Conservation (phyloP, 2,797 vertebrate genomes). For the Pyrocephalus nanus region DNA sequence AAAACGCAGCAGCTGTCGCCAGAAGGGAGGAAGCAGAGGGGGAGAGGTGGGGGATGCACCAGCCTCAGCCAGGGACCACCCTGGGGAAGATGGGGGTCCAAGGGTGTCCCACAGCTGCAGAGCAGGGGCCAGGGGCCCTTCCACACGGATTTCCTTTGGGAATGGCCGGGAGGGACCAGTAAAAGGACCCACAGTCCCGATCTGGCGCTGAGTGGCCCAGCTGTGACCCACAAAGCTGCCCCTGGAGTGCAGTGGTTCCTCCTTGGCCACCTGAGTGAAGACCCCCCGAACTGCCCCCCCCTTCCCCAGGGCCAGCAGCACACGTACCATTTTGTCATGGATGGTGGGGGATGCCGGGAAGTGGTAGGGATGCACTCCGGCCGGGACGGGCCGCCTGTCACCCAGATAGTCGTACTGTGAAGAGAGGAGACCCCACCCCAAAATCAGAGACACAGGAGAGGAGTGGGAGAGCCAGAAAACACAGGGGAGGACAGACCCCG, state of each 20-base stretch:
- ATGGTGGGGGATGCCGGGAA: slow-evolving; percentile 90
- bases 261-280: neutral
- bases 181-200: neutral
- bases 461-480: neutral
- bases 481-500: neutral
- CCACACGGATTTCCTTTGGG: neutral
- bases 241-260: neutral
- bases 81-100: accelerated
- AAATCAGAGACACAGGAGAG: neutral
- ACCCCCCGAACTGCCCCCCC: neutral
- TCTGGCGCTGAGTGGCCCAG: neutral
- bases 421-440: slow-evolving; percentile 56
- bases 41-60: neutral
- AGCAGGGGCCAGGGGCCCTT: neutral
- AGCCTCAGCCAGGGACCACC: neutral
- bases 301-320: neutral
- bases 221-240: neutral
- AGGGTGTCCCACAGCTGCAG: neutral
- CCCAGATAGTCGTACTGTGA: slow-evolving; percentile 91
- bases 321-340: slow-evolving; percentile 93
- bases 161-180: neutral
- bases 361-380: slow-evolving; percentile 88
- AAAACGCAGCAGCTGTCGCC: slow-evolving; percentile 14
- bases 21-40: neutral
- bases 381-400: slow-evolving; percentile 86